Evolutionary conservation across 2,888 invertebrate genomes (phyloP).

Genomic region (Caenorhabditis virilis): DNA sequence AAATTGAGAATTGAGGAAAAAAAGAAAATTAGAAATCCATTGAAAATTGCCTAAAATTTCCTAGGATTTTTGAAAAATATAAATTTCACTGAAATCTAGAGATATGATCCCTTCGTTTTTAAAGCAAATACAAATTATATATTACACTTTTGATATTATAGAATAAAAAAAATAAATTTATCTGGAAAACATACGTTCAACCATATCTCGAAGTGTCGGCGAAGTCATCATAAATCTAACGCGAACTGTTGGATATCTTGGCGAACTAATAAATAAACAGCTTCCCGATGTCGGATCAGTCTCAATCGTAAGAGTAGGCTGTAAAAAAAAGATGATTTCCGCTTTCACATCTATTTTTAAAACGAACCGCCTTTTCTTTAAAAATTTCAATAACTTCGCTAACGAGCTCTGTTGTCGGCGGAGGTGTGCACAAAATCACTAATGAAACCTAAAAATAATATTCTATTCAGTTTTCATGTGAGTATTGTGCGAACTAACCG

Average conservation of each 20-base stretch:
- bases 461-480: background rate
- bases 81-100: too few relatives aligned
- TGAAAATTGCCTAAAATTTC: too few relatives aligned
- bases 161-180: too few relatives aligned
- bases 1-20: too few relatives aligned
- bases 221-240: conserved; percentile 9
- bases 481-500: background rate
- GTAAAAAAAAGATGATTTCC: background rate
- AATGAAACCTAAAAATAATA: conserved; percentile 77
- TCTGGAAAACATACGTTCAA: too few relatives aligned
- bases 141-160: too few relatives aligned
- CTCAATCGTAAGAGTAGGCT: background rate
- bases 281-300: background rate
- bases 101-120: too few relatives aligned
- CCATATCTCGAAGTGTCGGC: conserved; percentile 6
- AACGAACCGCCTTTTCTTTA: conserved; percentile 2
- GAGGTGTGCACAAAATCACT: conserved; percentile 91
- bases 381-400: conserved; percentile 77
- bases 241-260: background rate
- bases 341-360: too few relatives aligned
- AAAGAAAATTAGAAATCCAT: too few relatives aligned
- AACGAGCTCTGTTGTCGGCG: conserved; percentile 84
- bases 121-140: too few relatives aligned
- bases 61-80: too few relatives aligned
- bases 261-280: background rate